Conservation (phyloP, 2,888 invertebrate species). For the Agelastica alni region DNA sequence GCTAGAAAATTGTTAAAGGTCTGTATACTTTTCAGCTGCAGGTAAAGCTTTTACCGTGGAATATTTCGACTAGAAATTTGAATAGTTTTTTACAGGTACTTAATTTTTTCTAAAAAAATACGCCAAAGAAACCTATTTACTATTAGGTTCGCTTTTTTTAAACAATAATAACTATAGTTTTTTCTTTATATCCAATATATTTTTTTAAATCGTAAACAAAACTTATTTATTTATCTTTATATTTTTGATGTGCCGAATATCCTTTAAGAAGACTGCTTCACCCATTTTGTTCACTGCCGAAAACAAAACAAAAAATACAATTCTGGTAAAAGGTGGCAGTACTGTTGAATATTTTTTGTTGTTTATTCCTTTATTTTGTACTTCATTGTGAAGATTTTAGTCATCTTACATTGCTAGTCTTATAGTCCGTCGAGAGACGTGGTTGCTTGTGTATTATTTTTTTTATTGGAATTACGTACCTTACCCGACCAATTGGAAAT, state of each 20-base stretch:
- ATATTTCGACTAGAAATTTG: neutral
- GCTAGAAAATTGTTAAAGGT: too few relatives aligned
- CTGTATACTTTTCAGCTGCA: too few relatives aligned
- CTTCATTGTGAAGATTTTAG: slow-evolving; percentile 38
- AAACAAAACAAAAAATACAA: slow-evolving; percentile 3
- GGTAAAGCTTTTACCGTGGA: neutral
- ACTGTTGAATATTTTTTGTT: slow-evolving; percentile 37
- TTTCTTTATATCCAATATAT: too few relatives aligned
- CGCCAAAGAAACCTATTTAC: too few relatives aligned
- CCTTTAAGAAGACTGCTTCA: neutral
- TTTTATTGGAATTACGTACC: slow-evolving; percentile 3
- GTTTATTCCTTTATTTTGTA: slow-evolving; percentile 41
- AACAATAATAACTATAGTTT: too few relatives aligned
- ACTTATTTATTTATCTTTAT: too few relatives aligned
- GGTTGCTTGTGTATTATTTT: slow-evolving; percentile 43
- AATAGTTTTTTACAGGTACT: neutral
- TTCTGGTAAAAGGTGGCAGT: slow-evolving; percentile 28
- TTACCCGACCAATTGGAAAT: slow-evolving; percentile 1
- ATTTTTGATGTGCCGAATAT: slow-evolving; percentile 5
- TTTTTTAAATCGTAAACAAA: too few relatives aligned
- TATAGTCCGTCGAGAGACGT: slow-evolving; percentile 47
- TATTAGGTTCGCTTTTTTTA: too few relatives aligned
- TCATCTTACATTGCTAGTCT: slow-evolving; percentile 51
- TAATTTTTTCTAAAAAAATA: too few relatives aligned
- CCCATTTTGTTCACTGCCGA: slow-evolving; percentile 23